Percentiles rank a stretch among this genome's conserved stretches.
Evolutionary conservation across 2,888 invertebrate species (phyloP).

Genomic region (Leucoma salicis): DNA sequence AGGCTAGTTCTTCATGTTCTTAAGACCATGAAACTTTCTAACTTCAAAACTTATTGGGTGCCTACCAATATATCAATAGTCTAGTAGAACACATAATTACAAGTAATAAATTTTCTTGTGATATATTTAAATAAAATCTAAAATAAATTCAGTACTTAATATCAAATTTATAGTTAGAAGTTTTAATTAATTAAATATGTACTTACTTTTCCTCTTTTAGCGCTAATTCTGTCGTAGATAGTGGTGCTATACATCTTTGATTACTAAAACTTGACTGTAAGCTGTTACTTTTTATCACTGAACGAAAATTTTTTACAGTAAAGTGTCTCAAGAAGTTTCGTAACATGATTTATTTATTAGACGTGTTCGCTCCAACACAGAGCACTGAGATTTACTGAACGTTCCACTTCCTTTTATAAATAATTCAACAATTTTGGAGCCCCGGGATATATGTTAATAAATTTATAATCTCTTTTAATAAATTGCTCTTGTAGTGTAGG

Average conservation of each 20-base stretch:
- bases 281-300: conserved; percentile 50
- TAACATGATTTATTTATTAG: conserved; percentile 51
- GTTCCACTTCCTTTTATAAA: conserved; percentile 17
- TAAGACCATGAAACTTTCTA: too few species aligned
- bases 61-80: too few species aligned
- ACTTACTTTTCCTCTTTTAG: conserved; percentile 71
- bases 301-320: conserved; percentile 42
- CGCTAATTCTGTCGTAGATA: conserved; percentile 62
- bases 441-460: conserved; percentile 15
- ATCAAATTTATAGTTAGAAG: not conserved
- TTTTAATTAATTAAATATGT: not conserved
- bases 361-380: conserved; percentile 11
- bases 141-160: too few species aligned
- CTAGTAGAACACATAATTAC: too few species aligned
- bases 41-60: too few species aligned
- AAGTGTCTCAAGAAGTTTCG: conserved; percentile 60
- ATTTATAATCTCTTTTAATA: conserved; percentile 29
- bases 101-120: too few species aligned
- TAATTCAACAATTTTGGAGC: conserved; percentile 20
- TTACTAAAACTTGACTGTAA: conserved; percentile 54
- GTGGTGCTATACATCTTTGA: conserved; percentile 48
- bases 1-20: too few species aligned
- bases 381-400: conserved; percentile 28
- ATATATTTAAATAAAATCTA: too few species aligned
- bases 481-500: conserved; percentile 1